phyloP scores from a whole-genome alignment of 37 sponge, comb jelly and placozoan species.

The Cliona cf. orientalis region DNA sequence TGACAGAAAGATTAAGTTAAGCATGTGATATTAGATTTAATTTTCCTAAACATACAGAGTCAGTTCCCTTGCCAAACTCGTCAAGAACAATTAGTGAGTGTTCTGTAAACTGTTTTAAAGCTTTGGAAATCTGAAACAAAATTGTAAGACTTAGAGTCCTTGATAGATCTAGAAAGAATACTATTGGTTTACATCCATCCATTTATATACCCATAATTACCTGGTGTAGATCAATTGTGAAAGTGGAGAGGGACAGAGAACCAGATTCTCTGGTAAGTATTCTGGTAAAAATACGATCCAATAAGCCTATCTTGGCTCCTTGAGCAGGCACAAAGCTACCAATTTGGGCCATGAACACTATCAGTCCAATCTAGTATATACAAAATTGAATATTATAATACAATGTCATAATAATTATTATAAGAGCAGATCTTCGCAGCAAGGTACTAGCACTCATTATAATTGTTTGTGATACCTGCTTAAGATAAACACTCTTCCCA shows the following conservation, averaged over 20 bases:
- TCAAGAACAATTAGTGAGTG: conserved; percentile 88
- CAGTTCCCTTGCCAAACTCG: conserved; percentile 99
- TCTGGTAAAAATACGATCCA: conserved; percentile 93
- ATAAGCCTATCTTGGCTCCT: conserved; percentile 80
- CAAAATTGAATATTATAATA: no score
- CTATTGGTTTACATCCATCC: not conserved
- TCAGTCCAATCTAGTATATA: conserved; percentile 83
- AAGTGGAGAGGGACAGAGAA: conserved; percentile 91
- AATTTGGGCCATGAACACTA: conserved; percentile 96
- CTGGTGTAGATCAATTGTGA: conserved; percentile 97
- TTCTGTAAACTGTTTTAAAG: conserved; percentile 59
- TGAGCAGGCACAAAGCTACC: conserved; percentile 97
- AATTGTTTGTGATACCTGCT: conserved; percentile 67
- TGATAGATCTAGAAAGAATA: not conserved
- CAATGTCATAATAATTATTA: not conserved
- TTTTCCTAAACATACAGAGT: conserved; percentile 68
- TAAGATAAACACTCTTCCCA: conserved; percentile 99
- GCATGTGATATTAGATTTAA: not conserved
- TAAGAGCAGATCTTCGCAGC: not conserved
- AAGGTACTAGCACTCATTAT: not conserved
- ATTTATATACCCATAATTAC: conserved; percentile 28
- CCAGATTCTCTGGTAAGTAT: conserved; percentile 92
- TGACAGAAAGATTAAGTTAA: not conserved
- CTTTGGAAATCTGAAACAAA: conserved; percentile 66
- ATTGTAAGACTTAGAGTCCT: not conserved